Evolutionary conservation across 2,888 invertebrate species (phyloP).

Genomic region (Erebia palarica): DNA sequence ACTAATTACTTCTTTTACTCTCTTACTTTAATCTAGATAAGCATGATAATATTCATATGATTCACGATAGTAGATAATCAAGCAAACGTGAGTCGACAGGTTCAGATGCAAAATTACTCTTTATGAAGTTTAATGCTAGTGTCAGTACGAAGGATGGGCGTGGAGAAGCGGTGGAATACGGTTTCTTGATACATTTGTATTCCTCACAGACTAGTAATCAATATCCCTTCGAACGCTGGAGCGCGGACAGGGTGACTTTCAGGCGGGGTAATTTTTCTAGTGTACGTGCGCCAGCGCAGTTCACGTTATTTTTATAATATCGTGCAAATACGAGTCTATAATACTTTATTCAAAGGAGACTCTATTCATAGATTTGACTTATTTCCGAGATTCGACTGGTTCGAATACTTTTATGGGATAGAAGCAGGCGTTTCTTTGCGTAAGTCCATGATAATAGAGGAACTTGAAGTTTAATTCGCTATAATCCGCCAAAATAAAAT

Average conservation of each 20-base stretch:
- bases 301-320: constrained; percentile 19
- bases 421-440: too few species aligned
- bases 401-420: neutral
- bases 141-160: constrained; percentile 70
- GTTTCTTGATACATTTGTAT: constrained; percentile 79
- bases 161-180: constrained; percentile 58
- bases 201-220: constrained; percentile 79
- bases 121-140: constrained; percentile 69
- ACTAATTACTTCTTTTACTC: too few species aligned
- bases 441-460: too few species aligned
- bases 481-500: too few species aligned
- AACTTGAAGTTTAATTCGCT: too few species aligned
- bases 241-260: constrained; percentile 63
- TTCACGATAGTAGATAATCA: constrained; percentile 1
- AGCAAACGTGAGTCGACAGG: neutral
- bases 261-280: constrained; percentile 60
- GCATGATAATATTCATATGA: neutral
- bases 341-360: neutral
- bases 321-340: constrained; percentile 7
- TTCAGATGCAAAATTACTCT: constrained; percentile 12
- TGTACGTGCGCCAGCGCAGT: constrained; percentile 52
- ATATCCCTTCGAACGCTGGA: constrained; percentile 69
- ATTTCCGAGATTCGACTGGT: neutral
- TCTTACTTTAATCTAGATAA: too few species aligned
- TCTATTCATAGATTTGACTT: neutral